A percentile compares a stretch with the other conserved stretches of the same genome.
These are phyloP conservation scores for Eulacestoma nigropectus DNA, from an alignment of 2,113 vertebrate genomes.

Conservation along the genomic window DNA sequence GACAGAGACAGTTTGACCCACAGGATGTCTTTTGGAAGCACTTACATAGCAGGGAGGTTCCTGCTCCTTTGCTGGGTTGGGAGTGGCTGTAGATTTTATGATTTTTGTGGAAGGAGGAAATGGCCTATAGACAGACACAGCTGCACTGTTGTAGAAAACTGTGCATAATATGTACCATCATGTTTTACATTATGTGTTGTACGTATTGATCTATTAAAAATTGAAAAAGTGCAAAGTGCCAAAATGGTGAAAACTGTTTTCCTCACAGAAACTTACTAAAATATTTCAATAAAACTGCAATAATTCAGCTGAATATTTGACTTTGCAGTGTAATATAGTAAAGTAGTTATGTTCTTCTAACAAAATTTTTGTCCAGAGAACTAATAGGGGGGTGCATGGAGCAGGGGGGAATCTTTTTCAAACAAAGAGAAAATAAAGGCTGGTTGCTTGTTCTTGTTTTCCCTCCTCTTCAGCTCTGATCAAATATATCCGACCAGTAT, in stretches of 20 bases:
- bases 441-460: not conserved
- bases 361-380: not conserved
- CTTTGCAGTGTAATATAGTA: not conserved
- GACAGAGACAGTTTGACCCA: not conserved
- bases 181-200: not conserved
- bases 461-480: conserved; percentile 82
- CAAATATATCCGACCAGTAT: conserved; percentile 91
- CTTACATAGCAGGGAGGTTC: not conserved
- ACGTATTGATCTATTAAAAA: not conserved
- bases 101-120: not conserved
- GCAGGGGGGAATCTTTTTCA: not conserved
- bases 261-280: not conserved
- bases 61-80: not conserved
- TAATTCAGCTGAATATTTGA: not conserved
- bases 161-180: not conserved
- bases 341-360: not conserved
- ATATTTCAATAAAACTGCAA: not conserved
- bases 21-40: not conserved
- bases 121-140: not conserved
- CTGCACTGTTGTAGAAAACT: not conserved
- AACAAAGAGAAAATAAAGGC: not conserved
- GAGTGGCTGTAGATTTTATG: not conserved
- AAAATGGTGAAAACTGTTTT: not conserved
- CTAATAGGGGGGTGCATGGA: fast-evolving
- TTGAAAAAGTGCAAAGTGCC: not conserved